Base-by-base conservation (phyloP, 2,113 vertebrate species). In the Oriolus oriolus region DNA sequence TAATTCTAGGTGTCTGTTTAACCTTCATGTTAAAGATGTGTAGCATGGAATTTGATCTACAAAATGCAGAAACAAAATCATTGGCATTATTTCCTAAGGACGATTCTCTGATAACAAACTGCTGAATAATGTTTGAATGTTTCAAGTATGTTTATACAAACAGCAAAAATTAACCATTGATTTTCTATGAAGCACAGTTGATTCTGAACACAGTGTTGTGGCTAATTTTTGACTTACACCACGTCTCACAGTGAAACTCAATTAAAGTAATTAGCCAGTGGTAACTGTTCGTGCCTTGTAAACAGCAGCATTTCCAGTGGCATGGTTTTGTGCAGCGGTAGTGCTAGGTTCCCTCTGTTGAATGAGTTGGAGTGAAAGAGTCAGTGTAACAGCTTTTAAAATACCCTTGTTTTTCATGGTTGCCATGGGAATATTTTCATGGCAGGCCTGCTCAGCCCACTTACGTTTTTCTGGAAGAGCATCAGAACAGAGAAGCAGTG, bases 401-500 rank as follows among this genome's bases (percentile, higher is more conserved):
- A 50, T 71, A 30, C 20, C 41, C 66, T 83, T 84, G 86, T 85
- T 94, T 83, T 61, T 78, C 21, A 2, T 56, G 74, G 96, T 95
- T 95, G 65, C 85, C 86, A 92, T 95, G 95, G 92, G 75, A 86
- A 92, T 91, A 76, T 95, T 87, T 84, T 82, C 22, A 10, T 73
- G 82, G 27, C 69, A 79, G 53, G 30, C 24, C 73, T 69, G 73
- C 76, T 41, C 44, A 94, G 84, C 82, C 78, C 78, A 33, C 83
- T 2, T 19, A 18, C 26, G 19, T 81, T 82, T 80, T 80, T 60
- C 61, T 63, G 63, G 61, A 73, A 69, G 60, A 57, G 54, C 57
- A 49, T 37, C 2, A 4, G 24, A 74, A 2, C 35, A 89, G 45
- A 66, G 75, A 1, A 69, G 87, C 70, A 50, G 54, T 17, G 42